Conservation (phyloP, 1,140 invertebrate genomes). For the Drosophila ohnishii region DNA sequence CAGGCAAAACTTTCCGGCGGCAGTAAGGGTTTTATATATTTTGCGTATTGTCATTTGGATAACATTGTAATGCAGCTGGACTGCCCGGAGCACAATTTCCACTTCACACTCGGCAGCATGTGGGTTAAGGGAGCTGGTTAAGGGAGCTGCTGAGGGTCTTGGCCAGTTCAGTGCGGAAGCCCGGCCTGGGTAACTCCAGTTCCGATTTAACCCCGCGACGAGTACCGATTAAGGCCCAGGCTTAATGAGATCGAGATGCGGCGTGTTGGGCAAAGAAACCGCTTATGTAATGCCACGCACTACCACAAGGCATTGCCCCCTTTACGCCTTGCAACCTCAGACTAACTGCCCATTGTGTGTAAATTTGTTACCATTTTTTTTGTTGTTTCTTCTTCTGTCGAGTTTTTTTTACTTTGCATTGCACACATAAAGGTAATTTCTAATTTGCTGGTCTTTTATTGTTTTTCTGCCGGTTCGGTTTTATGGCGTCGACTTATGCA, state of each 20-base stretch:
- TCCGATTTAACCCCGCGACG: conserved; percentile 67
- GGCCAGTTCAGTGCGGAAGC: conserved; percentile 22
- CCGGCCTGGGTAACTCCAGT: conserved; percentile 51
- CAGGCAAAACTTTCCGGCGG: conserved; percentile 27
- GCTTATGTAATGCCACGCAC: conserved; percentile 74
- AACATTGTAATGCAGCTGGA: conserved; percentile 55
- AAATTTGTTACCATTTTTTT: conserved; percentile 80
- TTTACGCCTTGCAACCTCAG: conserved; percentile 23
- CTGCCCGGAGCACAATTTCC: conserved; percentile 27
- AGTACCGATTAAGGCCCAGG: conserved; percentile 65
- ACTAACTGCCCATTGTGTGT: conserved; percentile 72
- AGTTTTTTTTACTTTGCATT: conserved; percentile 32
- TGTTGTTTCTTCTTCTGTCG: conserved; percentile 10
- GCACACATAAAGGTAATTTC: conserved; percentile 80
- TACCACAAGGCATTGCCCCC: conserved; percentile 51
- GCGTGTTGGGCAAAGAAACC: conserved; percentile 26
- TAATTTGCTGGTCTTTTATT: conserved; percentile 81
- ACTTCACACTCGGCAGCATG: conserved; percentile 31
- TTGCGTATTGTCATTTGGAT: conserved; percentile 61
- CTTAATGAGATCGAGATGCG: conserved; percentile 54
- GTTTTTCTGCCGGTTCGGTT: conserved; percentile 63
- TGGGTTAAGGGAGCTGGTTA: conserved; percentile 63
- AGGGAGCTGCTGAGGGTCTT: conserved; percentile 16
- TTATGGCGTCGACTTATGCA: conserved; percentile 69
- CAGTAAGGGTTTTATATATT: conserved; percentile 18